Evolutionary conservation across 2,797 vertebrate species (phyloP).

Genomic region (Arctocebus calabarensis): DNA sequence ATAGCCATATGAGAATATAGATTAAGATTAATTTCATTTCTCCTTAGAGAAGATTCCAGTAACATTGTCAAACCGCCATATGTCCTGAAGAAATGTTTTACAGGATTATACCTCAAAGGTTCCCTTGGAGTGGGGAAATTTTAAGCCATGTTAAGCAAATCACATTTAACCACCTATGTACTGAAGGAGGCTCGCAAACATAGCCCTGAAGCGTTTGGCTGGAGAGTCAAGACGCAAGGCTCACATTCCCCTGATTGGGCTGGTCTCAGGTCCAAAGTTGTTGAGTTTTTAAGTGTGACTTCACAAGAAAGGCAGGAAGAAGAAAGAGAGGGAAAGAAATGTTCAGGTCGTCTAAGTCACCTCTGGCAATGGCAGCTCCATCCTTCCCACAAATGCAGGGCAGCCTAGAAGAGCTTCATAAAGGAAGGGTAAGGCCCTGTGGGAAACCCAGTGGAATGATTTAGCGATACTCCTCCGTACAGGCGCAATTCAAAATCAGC

Average conservation of each 20-base stretch:
- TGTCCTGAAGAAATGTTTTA: neutral
- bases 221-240: neutral
- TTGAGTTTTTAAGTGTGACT: neutral
- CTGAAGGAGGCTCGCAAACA: neutral
- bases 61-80: neutral
- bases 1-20: neutral
- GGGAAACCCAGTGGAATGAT: neutral
- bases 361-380: neutral
- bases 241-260: neutral
- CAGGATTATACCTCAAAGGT: neutral
- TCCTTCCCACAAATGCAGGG: neutral
- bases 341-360: neutral
- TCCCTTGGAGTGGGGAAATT: neutral
- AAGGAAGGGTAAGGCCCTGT: neutral
- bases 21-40: neutral
- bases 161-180: accelerated
- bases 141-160: neutral
- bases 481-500: neutral
- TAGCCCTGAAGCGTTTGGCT: neutral
- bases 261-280: neutral
- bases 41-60: neutral
- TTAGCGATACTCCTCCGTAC: no score
- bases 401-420: neutral
- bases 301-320: neutral
- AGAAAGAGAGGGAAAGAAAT: neutral